Conservation (phyloP, 2,113 vertebrate species). For the Clupea harengus region DNA sequence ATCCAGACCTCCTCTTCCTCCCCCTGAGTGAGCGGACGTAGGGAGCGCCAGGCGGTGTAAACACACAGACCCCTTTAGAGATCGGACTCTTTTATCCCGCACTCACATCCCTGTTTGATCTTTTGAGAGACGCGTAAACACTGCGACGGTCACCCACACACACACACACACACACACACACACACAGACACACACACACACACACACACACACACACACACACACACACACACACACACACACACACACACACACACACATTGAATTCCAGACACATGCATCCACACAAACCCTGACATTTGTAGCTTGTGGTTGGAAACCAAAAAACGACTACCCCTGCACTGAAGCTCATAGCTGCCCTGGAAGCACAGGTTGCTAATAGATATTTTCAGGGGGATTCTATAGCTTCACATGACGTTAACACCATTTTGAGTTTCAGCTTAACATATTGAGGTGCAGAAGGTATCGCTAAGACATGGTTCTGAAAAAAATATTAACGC, state of each 20-base stretch:
- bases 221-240: neutral
- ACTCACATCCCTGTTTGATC: constrained; percentile 43
- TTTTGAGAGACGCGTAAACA: constrained; percentile 23
- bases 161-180: neutral
- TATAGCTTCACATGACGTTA: neutral
- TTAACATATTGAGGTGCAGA: neutral
- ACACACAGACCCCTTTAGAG: constrained; percentile 56
- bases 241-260: neutral
- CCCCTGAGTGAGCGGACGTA: constrained; percentile 46
- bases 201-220: neutral
- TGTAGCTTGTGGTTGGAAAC: neutral
- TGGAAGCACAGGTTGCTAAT: neutral
- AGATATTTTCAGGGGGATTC: neutral
- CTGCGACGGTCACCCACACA: constrained; percentile 20
- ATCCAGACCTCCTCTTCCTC: constrained; percentile 64
- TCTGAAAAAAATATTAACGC: too few species aligned
- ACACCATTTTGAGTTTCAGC: neutral
- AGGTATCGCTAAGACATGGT: too few species aligned
- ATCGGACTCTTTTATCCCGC: constrained; percentile 33
- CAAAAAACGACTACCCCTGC: neutral
- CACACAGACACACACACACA: constrained; percentile 3
- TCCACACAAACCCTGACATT: neutral
- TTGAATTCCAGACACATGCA: neutral
- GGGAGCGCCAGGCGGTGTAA: constrained; percentile 57
- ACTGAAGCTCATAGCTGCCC: neutral